A percentile compares a stretch with the other conserved stretches of the same genome.
Evolutionary conservation across 2,888 invertebrate genomes (phyloP).

Genomic region (Dicyrtoma fusca): DNA sequence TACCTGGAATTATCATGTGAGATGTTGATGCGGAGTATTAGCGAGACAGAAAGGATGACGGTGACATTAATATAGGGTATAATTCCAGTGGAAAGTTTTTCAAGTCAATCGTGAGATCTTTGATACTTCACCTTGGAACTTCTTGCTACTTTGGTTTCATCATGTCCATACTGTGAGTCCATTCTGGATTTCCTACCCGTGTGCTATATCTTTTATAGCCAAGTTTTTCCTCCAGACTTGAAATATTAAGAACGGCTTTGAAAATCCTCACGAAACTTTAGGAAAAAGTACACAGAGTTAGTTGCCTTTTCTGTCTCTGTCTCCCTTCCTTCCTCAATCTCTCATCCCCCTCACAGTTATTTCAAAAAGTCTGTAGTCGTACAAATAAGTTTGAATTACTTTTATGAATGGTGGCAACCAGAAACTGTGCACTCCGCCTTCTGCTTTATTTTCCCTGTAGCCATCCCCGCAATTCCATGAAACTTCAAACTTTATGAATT

Average conservation of each 20-base stretch:
- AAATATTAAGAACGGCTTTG: constrained; percentile 10
- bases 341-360: constrained; percentile 2
- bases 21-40: background rate
- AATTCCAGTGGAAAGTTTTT: constrained; percentile 10
- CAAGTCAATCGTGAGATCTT: constrained; percentile 31
- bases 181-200: background rate
- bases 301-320: background rate
- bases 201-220: constrained; percentile 27
- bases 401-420: constrained; percentile 2
- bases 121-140: constrained; percentile 24
- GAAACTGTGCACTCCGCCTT: constrained; percentile 4
- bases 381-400: constrained; percentile 22
- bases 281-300: background rate
- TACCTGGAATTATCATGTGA: too few species aligned
- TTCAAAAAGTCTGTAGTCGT: constrained; percentile 5
- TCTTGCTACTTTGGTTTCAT: constrained; percentile 5
- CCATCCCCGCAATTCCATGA: background rate
- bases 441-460: background rate
- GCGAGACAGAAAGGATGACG: background rate
- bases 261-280: constrained; percentile 5
- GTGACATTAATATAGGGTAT: background rate
- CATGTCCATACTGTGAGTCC: constrained; percentile 16
- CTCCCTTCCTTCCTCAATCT: background rate
- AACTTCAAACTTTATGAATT: constrained; percentile 1
- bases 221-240: background rate